phyloP scores from a whole-genome alignment of 1,140 invertebrate genomes.

The Forficula auricularia region DNA sequence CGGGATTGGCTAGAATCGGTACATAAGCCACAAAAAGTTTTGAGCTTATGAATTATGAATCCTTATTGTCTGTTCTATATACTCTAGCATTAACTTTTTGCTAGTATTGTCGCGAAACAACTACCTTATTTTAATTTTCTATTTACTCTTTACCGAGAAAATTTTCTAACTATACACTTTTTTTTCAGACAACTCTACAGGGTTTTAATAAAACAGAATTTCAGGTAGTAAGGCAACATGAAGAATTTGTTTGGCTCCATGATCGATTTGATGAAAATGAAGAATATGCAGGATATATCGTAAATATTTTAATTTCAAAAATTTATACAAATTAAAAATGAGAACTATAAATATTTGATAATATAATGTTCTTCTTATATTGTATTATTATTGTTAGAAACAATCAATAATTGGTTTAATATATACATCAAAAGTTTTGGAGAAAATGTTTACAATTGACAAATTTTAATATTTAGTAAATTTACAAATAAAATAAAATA shows the following conservation, averaged over 20 bases:
- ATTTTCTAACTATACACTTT: constrained; percentile 6
- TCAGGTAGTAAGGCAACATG: constrained; percentile 91
- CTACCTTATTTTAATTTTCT: too few species aligned
- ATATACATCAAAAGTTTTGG: too few species aligned
- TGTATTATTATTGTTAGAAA: background rate
- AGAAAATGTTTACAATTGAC: too few species aligned
- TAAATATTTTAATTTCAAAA: constrained; percentile 35
- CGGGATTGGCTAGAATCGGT: too few species aligned
- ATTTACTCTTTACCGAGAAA: too few species aligned
- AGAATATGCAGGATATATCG: constrained; percentile 96
- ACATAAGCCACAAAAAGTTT: too few species aligned
- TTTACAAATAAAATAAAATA: background rate
- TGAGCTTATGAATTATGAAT: too few species aligned
- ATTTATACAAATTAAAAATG: constrained; percentile 1
- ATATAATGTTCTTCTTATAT: background rate
- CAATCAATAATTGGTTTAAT: constrained; percentile 1
- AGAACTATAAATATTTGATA: too few species aligned
- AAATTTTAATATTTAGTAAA: background rate
- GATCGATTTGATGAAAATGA: constrained; percentile 95
- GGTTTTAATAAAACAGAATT: constrained; percentile 87
- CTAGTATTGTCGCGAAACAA: too few species aligned
- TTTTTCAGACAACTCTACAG: constrained; percentile 63
- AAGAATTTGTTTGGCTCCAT: constrained; percentile 99
- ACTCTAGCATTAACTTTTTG: too few species aligned
- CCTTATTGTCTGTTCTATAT: too few species aligned